phyloP scores from a whole-genome alignment of 2,113 vertebrate genomes.

The Phoxinus phoxinus region DNA sequence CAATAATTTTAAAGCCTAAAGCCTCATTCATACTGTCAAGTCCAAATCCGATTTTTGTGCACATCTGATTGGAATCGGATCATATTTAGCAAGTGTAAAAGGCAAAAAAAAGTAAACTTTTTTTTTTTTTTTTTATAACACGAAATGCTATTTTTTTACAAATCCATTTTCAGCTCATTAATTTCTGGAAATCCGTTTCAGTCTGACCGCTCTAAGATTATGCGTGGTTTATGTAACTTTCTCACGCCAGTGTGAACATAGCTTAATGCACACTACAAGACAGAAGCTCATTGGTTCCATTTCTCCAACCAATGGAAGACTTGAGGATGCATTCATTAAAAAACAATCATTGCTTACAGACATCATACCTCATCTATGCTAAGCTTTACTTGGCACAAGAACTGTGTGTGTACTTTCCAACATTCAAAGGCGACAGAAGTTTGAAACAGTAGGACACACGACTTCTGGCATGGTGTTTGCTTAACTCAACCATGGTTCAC shows the following conservation, averaged over 20 bases:
- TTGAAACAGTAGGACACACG: background rate
- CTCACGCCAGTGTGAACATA: no score
- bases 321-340: background rate
- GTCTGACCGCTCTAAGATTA: no score
- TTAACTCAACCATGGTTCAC: background rate
- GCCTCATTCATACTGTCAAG: no score
- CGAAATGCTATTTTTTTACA: no score
- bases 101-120: no score
- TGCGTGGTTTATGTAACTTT: no score
- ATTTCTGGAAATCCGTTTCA: no score
- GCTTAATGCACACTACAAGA: background rate
- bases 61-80: no score
- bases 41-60: no score
- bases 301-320: background rate
- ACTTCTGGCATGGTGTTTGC: background rate
- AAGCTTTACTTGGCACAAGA: background rate
- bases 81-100: no score
- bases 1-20: background rate
- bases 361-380: background rate
- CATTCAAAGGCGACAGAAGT: conserved; percentile 6
- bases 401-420: background rate
- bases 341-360: background rate
- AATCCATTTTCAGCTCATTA: no score
- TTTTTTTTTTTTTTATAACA: no score
- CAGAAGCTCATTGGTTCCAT: background rate